A percentile compares a stretch with the other conserved stretches of the same genome.
phyloP scores from a whole-genome alignment of 2,113 vertebrate genomes.

The Hemichromis elongatus region DNA sequence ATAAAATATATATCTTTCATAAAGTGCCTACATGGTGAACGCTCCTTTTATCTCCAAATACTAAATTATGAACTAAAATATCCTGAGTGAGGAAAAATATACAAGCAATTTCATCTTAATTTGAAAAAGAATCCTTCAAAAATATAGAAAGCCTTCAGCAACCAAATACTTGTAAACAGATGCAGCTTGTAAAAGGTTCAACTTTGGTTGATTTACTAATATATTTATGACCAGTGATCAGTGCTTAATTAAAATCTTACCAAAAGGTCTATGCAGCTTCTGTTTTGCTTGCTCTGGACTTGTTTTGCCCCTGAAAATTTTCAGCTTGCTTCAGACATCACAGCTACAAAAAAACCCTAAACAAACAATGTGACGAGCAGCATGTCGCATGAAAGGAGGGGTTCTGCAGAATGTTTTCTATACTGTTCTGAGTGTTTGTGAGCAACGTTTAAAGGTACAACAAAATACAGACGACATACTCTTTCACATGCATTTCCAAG shows the following conservation, averaged over 20 bases:
- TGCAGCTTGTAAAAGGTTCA: neutral
- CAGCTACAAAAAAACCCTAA: neutral
- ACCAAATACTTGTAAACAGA: neutral
- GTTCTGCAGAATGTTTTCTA: neutral
- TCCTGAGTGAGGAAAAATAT: neutral
- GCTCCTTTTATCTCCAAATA: neutral
- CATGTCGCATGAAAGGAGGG: neutral
- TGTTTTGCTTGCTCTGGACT: neutral
- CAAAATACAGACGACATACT: neutral
- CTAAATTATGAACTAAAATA: neutral
- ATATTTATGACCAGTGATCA: neutral
- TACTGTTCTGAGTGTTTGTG: neutral
- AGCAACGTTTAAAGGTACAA: neutral
- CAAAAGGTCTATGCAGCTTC: neutral
- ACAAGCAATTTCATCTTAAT: neutral
- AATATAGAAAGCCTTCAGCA: neutral
- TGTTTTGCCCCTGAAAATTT: neutral
- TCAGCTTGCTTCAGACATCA: neutral
- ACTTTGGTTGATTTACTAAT: conserved; percentile 6
- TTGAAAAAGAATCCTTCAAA: neutral
- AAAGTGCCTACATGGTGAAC: conserved; percentile 26
- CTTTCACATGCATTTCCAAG: neutral
- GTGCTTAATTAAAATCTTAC: neutral
- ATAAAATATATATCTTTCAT: conserved; percentile 22
- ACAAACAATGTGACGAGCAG: neutral